phyloP scores from a whole-genome alignment of 35 echinoderm and acorn worm genomes.

The Apostichopus japonicus region DNA sequence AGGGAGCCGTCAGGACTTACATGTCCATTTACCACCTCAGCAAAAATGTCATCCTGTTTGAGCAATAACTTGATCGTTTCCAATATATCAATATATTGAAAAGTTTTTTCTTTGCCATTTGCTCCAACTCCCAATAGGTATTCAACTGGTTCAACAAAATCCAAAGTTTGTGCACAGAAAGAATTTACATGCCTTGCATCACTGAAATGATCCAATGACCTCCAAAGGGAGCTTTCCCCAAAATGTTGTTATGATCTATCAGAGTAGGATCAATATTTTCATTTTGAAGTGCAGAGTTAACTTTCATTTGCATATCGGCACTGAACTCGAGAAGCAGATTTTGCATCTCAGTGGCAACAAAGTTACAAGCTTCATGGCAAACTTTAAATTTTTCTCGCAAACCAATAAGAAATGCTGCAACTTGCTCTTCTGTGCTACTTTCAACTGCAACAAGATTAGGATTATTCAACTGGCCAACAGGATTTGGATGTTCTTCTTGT shows the following conservation, averaged over 20 bases:
- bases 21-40: constrained; percentile 64
- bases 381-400: constrained; percentile 21
- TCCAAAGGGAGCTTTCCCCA: not conserved
- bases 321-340: not conserved
- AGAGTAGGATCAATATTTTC: too few relatives aligned
- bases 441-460: too few relatives aligned
- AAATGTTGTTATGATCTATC: not conserved
- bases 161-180: constrained; percentile 11
- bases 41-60: constrained; percentile 74
- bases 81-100: too few relatives aligned
- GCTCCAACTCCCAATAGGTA: constrained; percentile 8
- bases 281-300: too few relatives aligned
- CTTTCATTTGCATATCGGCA: too few relatives aligned
- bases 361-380: constrained; percentile 1
- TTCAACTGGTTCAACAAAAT: constrained; percentile 47
- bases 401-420: constrained; percentile 40
- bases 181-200: constrained; percentile 17
- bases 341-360: constrained; percentile 15
- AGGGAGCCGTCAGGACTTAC: constrained; percentile 4
- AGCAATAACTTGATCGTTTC: too few relatives aligned
- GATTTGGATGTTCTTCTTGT: too few relatives aligned
- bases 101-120: constrained; percentile 41
- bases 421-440: not conserved
- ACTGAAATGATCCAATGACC: constrained; percentile 47
- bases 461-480: too few relatives aligned